Percentiles rank a stretch among this genome's conserved stretches.
phyloP scores from a whole-genome alignment of 2,113 vertebrate genomes.

The Mormyrus iriodes region DNA sequence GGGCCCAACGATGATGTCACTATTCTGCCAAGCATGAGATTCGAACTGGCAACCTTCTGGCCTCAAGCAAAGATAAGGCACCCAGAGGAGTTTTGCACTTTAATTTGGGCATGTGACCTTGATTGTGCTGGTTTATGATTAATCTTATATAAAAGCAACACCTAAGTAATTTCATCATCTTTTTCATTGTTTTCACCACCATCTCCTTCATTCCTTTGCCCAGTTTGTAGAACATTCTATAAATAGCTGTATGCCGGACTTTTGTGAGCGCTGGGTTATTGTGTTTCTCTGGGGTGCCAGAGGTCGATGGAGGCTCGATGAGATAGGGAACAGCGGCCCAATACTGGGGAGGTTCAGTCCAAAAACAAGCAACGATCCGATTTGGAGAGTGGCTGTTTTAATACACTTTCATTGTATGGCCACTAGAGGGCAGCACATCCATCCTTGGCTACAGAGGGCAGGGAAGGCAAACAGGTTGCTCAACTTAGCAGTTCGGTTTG shows the following conservation, averaged over 20 bases:
- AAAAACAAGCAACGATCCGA: conserved; percentile 70
- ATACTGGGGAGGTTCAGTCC: conserved; percentile 64
- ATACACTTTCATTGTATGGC: not conserved
- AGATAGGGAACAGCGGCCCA: conserved; percentile 57
- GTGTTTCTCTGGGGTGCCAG: conserved; percentile 63
- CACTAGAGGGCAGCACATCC: not conserved
- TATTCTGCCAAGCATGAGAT: too few relatives aligned
- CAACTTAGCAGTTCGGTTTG: not conserved
- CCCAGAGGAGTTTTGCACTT: not conserved
- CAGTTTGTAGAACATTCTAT: not conserved
- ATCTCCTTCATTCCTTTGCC: not conserved
- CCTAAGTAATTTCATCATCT: not conserved
- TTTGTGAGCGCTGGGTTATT: not conserved
- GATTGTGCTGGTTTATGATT: not conserved
- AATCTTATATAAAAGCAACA: not conserved
- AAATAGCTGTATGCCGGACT: not conserved
- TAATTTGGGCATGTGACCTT: too few relatives aligned
- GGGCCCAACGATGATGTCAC: too few relatives aligned
- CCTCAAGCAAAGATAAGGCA: not conserved
- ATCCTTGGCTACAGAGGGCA: not conserved
- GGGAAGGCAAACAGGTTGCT: not conserved
- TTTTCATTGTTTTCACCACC: not conserved
- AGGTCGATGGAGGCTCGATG: conserved; percentile 38
- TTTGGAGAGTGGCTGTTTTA: conserved; percentile 51
- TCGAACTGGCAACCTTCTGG: not conserved